Evolutionary conservation across 2,797 vertebrate genomes (phyloP), one percentile per base, ranked within the genome.

Genomic region (Gymnothorax javanicus): DNA sequence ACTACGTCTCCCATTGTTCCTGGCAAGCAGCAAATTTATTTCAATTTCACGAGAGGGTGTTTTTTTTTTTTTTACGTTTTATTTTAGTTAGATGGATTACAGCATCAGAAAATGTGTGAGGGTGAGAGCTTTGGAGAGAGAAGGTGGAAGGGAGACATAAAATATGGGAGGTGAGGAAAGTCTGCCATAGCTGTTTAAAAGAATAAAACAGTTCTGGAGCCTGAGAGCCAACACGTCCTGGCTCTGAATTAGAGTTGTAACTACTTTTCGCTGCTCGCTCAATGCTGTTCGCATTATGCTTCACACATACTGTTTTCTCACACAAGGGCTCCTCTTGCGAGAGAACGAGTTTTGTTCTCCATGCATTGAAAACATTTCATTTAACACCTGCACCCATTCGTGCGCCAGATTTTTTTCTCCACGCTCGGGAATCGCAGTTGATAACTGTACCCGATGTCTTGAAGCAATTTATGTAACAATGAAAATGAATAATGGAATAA

Each of bases 1-100:
- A 25, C 75, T 87, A 60, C 62, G 20, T 89, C 79, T 54, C 54
- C 86, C 84, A 92, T 93, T 93, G 91, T 93, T 90, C 84, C 87
- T 33, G 17, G 84, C 86, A 90, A 91, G 75, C 7, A 7, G 85
- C 2, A 71, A 69, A 27, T 88, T 89, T 57, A 90, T 91, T 92
- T 92, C 91, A 90, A 90, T 92, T 89, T 86, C 85, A 89, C 89
- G 50, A 64, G 83, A 59, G 83, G 92, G 89, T 92, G 59, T 86
- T 91, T 88, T 91, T 91, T 84, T 91, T 84, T 91, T 87, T 91
- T 91, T 91, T 84, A 43, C 33, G 91, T 87, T 91, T 91, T 83
- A 75, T 93, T 91, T 90, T 86, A 86, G n/a, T 62, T 52, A 90
- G 93, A 94, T 92, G 87, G 90, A 93, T 88, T 86, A 77, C 69